These are phyloP conservation scores for Corythucha ciliata DNA, from an alignment of 2,888 invertebrate species.

Conservation along the genomic window DNA sequence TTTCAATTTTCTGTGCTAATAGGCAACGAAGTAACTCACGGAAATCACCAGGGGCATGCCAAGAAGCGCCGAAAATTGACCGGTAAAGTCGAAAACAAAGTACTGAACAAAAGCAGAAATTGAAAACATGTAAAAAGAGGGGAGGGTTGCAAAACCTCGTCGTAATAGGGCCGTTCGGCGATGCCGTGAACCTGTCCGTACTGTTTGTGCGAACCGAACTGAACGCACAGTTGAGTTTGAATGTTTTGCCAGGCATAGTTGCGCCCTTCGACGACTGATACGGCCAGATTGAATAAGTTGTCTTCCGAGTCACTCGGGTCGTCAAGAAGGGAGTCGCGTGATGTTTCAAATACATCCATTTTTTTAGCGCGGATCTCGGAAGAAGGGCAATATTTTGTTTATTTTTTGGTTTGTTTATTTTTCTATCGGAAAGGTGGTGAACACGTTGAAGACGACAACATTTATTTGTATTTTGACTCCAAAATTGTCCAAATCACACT, in stretches of 20 bases:
- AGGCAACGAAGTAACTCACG: background rate
- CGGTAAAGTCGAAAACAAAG: slow-evolving; percentile 18
- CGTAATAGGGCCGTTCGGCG: slow-evolving; percentile 20
- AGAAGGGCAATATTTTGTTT: too few species aligned
- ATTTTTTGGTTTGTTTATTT: too few species aligned
- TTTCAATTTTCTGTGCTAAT: too few species aligned
- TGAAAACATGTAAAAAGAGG: background rate
- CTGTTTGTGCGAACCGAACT: slow-evolving; percentile 16
- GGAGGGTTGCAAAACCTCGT: slow-evolving; percentile 9
- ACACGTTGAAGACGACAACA: too few species aligned
- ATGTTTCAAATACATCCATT: slow-evolving; percentile 5
- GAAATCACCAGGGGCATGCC: slow-evolving; percentile 1
- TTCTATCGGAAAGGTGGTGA: too few species aligned
- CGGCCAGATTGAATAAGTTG: slow-evolving; percentile 11
- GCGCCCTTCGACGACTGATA: slow-evolving; percentile 15
- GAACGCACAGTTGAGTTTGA: slow-evolving; percentile 13
- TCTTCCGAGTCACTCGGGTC: slow-evolving; percentile 11
- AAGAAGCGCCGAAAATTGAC: slow-evolving; percentile 6
- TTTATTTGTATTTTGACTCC: too few species aligned
- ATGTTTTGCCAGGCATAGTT: slow-evolving; percentile 19
- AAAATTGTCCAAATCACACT: too few species aligned
- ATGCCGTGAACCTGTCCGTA: slow-evolving; percentile 9
- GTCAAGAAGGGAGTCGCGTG: slow-evolving; percentile 4
- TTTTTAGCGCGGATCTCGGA: too few species aligned
- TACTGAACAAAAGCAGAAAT: slow-evolving; percentile 15